These are phyloP conservation scores for Apis cerana DNA, from an alignment of 1,140 invertebrate genomes.

Conservation along the genomic window DNA sequence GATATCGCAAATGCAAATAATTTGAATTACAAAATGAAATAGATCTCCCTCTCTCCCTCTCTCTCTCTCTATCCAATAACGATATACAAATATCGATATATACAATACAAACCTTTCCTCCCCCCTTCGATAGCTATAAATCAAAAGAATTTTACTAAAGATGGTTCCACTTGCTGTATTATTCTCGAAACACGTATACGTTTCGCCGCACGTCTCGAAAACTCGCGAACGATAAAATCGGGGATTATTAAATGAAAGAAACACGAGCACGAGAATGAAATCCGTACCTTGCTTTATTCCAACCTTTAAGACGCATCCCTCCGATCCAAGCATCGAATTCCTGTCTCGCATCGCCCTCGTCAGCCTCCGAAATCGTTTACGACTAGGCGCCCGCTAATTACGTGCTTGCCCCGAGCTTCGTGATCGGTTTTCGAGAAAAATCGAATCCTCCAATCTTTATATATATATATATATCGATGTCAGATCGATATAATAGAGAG, in stretches of 20 bases:
- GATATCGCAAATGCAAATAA: neutral
- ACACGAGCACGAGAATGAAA: no score
- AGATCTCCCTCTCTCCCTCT: neutral
- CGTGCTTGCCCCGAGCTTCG: neutral
- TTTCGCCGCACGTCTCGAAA: no score
- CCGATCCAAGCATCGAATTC: neutral
- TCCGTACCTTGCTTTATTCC: no score
- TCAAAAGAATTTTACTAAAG: no score
- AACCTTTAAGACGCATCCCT: neutral
- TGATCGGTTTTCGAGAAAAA: constrained; percentile 32
- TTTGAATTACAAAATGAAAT: neutral
- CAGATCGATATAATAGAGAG: constrained; percentile 43
- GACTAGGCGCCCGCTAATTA: constrained; percentile 12
- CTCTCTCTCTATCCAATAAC: neutral
- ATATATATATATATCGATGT: neutral
- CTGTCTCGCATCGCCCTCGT: neutral
- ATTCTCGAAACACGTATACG: no score
- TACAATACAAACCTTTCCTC: no score
- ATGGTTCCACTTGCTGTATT: no score
- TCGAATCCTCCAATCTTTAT: neutral
- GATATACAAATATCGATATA: neutral
- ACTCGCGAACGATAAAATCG: no score
- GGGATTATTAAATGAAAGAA: no score
- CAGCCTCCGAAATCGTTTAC: neutral
- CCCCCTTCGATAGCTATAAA: no score